Percentiles rank a stretch among this genome's conserved stretches.
phyloP scores from a whole-genome alignment of 2,797 vertebrate species.

The Malacoraja senta region DNA sequence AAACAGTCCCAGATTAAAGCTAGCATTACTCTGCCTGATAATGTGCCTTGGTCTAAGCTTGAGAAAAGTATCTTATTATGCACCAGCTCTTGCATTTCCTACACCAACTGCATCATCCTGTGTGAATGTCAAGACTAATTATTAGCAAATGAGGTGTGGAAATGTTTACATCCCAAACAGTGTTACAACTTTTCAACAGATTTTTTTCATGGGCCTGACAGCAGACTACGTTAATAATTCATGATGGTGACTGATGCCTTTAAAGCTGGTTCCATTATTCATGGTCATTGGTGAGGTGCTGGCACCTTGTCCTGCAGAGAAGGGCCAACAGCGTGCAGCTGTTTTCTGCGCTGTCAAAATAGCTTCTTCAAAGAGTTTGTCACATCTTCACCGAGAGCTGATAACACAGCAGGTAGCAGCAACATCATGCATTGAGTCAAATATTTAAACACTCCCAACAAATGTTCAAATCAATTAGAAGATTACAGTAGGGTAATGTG shows the following conservation, averaged over 20 bases:
- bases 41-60: neutral
- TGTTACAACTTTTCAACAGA: neutral
- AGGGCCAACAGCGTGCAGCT: neutral
- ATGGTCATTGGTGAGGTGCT: neutral
- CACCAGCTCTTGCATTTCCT: neutral
- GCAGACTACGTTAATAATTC: neutral
- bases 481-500: neutral
- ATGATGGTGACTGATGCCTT: neutral
- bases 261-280: neutral
- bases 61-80: neutral
- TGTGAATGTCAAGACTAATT: neutral
- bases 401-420: neutral
- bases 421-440: neutral
- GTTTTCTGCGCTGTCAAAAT: neutral
- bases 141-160: neutral
- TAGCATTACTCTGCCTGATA: neutral
- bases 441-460: neutral
- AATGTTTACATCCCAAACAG: neutral
- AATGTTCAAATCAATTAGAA: neutral
- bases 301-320: neutral
- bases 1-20: neutral
- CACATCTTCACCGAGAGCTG: slow-evolving; percentile 10
- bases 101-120: neutral
- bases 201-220: neutral
- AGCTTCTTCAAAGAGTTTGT: neutral